A percentile compares a stretch with the other conserved stretches of the same genome.
Evolutionary conservation across 1,140 invertebrate genomes (phyloP).

Genomic region (Tetramorium simillimum): DNA sequence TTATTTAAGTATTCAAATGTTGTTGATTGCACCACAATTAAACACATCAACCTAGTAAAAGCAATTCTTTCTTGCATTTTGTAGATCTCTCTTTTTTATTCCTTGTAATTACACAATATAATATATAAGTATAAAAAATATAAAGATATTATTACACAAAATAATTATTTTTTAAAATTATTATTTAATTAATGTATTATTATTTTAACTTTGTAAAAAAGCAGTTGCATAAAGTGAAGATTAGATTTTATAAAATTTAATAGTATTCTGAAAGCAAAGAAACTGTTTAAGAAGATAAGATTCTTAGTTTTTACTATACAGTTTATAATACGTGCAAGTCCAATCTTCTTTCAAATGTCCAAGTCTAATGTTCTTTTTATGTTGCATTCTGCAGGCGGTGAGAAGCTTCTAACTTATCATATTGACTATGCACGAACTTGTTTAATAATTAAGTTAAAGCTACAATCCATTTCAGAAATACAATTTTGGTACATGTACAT

Average conservation of each 20-base stretch:
- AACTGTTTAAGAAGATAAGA: neutral
- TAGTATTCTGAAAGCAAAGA: neutral
- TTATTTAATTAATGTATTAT: neutral
- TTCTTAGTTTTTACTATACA: neutral
- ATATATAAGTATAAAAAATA: too few relatives aligned
- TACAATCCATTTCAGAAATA: neutral
- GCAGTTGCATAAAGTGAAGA: neutral
- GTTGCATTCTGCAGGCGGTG: neutral
- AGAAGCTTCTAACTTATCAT: neutral
- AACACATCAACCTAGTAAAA: too few relatives aligned
- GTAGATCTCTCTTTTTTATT: too few relatives aligned
- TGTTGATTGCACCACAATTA: neutral
- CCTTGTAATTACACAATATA: too few relatives aligned
- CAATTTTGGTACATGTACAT: neutral
- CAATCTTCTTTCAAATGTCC: neutral
- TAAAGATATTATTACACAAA: too few relatives aligned
- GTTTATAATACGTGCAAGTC: neutral
- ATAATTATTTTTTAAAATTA: neutral
- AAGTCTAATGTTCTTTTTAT: neutral
- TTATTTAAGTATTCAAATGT: neutral
- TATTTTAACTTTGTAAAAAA: neutral
- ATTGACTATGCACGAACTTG: neutral
- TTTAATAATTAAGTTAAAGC: neutral
- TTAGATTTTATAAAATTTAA: neutral
- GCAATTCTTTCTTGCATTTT: too few relatives aligned